These are phyloP conservation scores for Triplophysa rosa DNA, from an alignment of 2,113 vertebrate species.

Conservation along the genomic window DNA sequence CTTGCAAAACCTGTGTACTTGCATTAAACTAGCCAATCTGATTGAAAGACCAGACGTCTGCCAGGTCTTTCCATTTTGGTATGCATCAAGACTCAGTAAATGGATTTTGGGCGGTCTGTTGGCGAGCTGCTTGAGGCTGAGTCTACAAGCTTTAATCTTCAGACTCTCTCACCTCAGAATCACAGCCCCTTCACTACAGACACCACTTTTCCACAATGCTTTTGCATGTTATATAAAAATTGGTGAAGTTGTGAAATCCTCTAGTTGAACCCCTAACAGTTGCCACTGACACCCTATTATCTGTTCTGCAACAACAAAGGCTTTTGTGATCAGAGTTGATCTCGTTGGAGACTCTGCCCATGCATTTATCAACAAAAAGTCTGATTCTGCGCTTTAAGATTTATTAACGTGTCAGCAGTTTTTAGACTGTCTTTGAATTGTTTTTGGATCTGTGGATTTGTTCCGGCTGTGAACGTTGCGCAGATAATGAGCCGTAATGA, in stretches of 20 bases:
- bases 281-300: constrained; percentile 2
- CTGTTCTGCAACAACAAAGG: constrained; percentile 11
- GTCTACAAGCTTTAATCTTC: no score
- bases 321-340: constrained; percentile 13
- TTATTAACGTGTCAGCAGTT: neutral
- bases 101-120: no score
- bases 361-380: constrained; percentile 7
- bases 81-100: no score
- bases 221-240: no score
- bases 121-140: no score
- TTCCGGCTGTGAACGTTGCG: constrained; percentile 15
- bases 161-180: no score
- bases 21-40: no score
- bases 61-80: no score
- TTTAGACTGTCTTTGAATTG: neutral
- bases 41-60: no score
- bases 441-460: constrained; percentile 14
- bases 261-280: constrained; percentile 7
- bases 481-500: constrained; percentile 27
- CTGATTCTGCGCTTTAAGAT: neutral
- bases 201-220: no score
- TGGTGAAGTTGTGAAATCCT: neutral
- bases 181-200: no score
- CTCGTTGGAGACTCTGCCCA: constrained; percentile 7
- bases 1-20: no score